Conservation (phyloP, 2,888 invertebrate genomes). For the Synanthedon myopaeformis region DNA sequence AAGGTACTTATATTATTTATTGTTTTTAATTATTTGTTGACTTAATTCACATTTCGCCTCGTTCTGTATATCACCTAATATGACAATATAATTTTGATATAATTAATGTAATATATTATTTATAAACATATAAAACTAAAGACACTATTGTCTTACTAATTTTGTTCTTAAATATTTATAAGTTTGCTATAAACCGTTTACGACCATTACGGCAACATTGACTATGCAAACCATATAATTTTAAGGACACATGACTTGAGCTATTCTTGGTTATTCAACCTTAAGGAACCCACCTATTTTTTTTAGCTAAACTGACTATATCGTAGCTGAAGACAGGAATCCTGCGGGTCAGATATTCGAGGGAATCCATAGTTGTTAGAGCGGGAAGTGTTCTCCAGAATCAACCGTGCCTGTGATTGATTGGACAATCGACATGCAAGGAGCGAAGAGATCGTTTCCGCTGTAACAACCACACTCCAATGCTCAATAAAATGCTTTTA, state of each 20-base stretch:
- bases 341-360: slow-evolving; percentile 64
- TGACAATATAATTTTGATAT: background rate
- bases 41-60: too few species aligned
- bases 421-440: background rate
- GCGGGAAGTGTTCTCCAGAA: slow-evolving; percentile 18
- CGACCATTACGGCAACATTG: too few species aligned
- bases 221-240: background rate
- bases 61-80: too few species aligned
- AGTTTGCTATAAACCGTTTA: too few species aligned
- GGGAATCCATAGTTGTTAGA: slow-evolving; percentile 35
- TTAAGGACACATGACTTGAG: background rate
- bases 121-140: too few species aligned
- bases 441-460: slow-evolving; percentile 19
- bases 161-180: too few species aligned
- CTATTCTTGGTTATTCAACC: background rate
- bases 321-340: slow-evolving; percentile 64
- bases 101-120: slow-evolving; percentile 1
- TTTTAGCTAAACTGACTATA: slow-evolving; percentile 5
- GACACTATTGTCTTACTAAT: too few species aligned
- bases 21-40: background rate
- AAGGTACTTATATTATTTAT: slow-evolving; percentile 3
- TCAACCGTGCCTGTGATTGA: slow-evolving; percentile 9
- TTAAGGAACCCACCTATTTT: slow-evolving; percentile 11
- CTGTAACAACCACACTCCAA: slow-evolving; percentile 43
- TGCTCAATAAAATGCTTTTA: slow-evolving; percentile 45